Percentiles rank a stretch among this genome's conserved stretches.
phyloP scores from a whole-genome alignment of 2,888 invertebrate species.

The Philopedon plagiatum region DNA sequence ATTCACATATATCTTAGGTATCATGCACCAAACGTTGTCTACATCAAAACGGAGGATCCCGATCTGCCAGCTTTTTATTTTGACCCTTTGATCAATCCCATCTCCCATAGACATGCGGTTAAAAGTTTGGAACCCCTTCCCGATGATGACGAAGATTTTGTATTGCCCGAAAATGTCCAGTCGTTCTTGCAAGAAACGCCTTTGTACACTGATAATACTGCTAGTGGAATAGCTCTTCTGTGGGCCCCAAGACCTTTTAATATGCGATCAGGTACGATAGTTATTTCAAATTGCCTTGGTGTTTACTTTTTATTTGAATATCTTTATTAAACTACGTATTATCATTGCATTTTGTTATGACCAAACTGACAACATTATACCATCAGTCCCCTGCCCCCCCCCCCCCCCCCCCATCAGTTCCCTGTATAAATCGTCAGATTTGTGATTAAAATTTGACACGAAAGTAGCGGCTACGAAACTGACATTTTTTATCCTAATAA shows the following conservation, averaged over 20 bases:
- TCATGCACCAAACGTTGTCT: conserved; percentile 98
- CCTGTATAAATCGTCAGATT: no score
- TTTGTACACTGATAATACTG: conserved; percentile 98
- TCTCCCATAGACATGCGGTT: conserved; percentile 92
- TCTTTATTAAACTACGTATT: no score
- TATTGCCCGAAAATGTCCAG: conserved; percentile 90
- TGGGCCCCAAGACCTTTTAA: conserved; percentile 99
- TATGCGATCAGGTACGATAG: conserved; percentile 84
- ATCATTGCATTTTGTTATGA: no score
- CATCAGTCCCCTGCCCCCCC: no score
- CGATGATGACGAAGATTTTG: conserved; percentile 95
- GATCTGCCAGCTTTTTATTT: conserved; percentile 99
- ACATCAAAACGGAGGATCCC: conserved; percentile 99
- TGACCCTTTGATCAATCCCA: conserved; percentile 99
- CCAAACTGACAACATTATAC: no score
- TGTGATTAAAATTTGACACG: no score
- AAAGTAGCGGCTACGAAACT: no score
- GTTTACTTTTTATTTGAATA: no score
- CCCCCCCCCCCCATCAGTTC: no score
- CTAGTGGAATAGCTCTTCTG: conserved; percentile 95
- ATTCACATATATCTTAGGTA: conserved; percentile 78
- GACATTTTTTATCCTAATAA: no score
- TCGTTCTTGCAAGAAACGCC: conserved; percentile 96
- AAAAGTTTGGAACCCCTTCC: conserved; percentile 88
- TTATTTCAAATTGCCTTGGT: no score